phyloP scores from a whole-genome alignment of 2,113 vertebrate genomes.

The Ovis canadensis region DNA sequence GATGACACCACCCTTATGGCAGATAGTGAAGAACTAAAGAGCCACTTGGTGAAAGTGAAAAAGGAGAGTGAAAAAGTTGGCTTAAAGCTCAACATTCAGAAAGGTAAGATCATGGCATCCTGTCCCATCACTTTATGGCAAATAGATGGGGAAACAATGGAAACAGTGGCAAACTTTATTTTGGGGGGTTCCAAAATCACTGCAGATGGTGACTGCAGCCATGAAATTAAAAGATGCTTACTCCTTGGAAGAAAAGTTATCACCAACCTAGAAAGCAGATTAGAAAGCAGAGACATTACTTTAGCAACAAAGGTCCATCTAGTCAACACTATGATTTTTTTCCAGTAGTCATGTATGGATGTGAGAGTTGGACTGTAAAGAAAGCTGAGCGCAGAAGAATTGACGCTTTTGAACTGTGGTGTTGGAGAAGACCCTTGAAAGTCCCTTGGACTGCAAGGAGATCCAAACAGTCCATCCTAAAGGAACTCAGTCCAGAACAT shows the following conservation, averaged over 20 bases:
- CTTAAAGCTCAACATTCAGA: not conserved
- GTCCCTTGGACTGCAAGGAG: not conserved
- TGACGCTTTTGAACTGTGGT: not conserved
- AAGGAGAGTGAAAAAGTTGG: not conserved
- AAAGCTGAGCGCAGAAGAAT: fast-evolving
- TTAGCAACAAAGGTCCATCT: not conserved
- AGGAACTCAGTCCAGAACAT: not conserved
- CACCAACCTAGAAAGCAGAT: not conserved
- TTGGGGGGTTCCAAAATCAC: not conserved
- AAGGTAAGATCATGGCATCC: not conserved
- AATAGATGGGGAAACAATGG: not conserved
- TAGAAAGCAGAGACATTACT: not conserved
- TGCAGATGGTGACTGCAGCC: not conserved
- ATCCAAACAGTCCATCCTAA: not conserved
- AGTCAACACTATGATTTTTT: not conserved
- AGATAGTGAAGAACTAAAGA: not conserved
- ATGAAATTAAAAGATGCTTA: not conserved
- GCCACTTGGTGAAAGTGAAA: not conserved
- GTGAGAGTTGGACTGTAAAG: not conserved
- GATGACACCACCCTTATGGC: not conserved
- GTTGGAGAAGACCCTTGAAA: not conserved
- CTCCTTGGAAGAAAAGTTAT: not conserved
- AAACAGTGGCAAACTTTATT: not conserved
- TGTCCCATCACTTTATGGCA: not conserved
- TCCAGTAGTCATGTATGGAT: not conserved